Evolutionary conservation across 2,888 invertebrate species (phyloP).

Genomic region (Silvanus unidentatus): DNA sequence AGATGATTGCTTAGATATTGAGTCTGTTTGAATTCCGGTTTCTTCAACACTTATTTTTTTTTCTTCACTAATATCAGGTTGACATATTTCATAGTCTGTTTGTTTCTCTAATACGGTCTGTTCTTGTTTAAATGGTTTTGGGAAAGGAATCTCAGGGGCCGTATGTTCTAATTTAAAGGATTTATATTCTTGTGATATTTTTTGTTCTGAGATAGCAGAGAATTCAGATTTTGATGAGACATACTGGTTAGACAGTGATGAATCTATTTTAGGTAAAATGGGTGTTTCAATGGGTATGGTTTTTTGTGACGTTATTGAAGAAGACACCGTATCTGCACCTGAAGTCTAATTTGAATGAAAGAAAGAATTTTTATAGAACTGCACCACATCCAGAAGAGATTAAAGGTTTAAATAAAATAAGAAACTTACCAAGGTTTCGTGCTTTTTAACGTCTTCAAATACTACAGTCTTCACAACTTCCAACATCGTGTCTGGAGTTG

Average conservation of each 20-base stretch:
- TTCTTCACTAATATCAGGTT: conserved; percentile 25
- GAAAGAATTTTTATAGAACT: conserved; percentile 12
- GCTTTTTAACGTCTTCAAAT: conserved; percentile 52
- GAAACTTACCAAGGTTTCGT: conserved; percentile 45
- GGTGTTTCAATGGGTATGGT: conserved; percentile 14
- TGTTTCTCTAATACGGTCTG: conserved; percentile 27
- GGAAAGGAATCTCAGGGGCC: conserved; percentile 35
- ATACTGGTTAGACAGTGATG: conserved; percentile 8
- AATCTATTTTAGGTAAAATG: too few species aligned
- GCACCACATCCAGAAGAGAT: not conserved
- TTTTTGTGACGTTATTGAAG: conserved; percentile 26
- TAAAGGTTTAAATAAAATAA: conserved; percentile 5
- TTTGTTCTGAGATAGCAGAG: conserved; percentile 38
- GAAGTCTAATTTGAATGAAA: conserved; percentile 30
- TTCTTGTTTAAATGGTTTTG: conserved; percentile 27
- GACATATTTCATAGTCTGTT: conserved; percentile 30
- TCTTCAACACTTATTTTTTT: conserved; percentile 30
- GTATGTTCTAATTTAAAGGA: conserved; percentile 40
- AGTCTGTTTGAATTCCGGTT: conserved; percentile 50
- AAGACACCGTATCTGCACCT: conserved; percentile 35
- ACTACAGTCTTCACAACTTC: conserved; percentile 62
- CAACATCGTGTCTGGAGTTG: conserved; percentile 61
- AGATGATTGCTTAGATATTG: conserved; percentile 59
- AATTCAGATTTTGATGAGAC: conserved; percentile 37
- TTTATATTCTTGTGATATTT: conserved; percentile 39